Evolutionary conservation across 2,113 vertebrate species (phyloP).

Genomic region (Trinectes maculatus): DNA sequence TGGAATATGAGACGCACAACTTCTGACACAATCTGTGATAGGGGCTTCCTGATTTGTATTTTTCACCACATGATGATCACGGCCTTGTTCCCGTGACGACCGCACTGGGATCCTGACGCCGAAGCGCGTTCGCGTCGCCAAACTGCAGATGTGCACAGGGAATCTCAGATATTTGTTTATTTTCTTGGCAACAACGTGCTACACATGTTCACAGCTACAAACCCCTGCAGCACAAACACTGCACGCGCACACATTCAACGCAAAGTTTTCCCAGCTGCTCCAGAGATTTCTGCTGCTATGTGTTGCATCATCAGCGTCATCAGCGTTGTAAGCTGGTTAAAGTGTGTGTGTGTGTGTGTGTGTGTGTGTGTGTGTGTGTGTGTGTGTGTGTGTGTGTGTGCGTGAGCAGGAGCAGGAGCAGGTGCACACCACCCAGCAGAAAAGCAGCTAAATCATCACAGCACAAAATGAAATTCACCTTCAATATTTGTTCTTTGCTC

Average conservation of each 20-base stretch:
- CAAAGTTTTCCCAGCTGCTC: constrained; percentile 5
- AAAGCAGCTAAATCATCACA: constrained; percentile 25
- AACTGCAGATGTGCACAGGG: background rate
- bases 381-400: no score
- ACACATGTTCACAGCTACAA: constrained; percentile 55
- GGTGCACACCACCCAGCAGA: background rate
- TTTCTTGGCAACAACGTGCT: constrained; percentile 42
- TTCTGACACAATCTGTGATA: no score
- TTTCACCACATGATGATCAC: no score
- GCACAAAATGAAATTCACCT: constrained; percentile 12
- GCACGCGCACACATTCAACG: constrained; percentile 30
- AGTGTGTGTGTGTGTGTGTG: background rate
- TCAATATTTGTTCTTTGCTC: constrained; percentile 1
- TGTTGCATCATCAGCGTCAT: background rate
- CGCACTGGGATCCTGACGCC: no score
- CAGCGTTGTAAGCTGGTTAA: background rate
- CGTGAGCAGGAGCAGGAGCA: background rate
- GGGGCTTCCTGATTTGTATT: no score
- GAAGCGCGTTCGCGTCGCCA: no score
- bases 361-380: no score
- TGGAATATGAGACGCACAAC: no score
- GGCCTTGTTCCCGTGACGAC: no score
- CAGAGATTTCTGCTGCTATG: background rate
- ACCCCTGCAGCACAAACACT: constrained; percentile 46
- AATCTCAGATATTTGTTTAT: constrained; percentile 51